phyloP scores from a whole-genome alignment of 2,113 vertebrate genomes.

The Sorex araneus region DNA sequence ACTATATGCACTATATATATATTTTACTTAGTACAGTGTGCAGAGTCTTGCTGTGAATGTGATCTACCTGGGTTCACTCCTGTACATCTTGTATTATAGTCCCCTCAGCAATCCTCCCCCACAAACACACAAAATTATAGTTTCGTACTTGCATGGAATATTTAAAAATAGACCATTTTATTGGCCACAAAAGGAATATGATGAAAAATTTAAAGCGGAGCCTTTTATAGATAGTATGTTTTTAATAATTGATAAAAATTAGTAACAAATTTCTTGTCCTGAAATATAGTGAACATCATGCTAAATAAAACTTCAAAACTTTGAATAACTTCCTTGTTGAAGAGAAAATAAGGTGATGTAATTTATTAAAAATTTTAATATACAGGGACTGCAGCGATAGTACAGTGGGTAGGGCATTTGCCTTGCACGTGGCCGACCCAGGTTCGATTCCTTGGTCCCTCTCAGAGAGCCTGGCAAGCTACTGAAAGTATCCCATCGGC shows the following conservation, averaged over 20 bases:
- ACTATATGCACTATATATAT: no score
- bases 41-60: no score
- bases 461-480: no score
- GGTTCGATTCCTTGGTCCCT: no score
- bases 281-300: background rate
- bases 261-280: background rate
- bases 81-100: no score
- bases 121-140: background rate
- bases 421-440: no score
- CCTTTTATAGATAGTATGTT: background rate
- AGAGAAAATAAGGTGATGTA: slow-evolving; percentile 6
- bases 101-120: no score
- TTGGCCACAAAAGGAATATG: background rate
- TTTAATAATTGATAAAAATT: slow-evolving; percentile 9
- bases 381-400: no score
- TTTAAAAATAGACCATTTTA: background rate
- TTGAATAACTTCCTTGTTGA: slow-evolving; percentile 9
- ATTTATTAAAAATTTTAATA: slow-evolving; percentile 47
- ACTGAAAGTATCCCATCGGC: no score
- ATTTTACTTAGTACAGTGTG: no score
- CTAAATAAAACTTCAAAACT: background rate
- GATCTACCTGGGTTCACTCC: no score
- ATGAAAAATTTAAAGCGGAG: background rate
- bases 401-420: no score
- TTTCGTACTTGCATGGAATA: background rate